Evolutionary conservation across 2,113 vertebrate species (phyloP), one percentile per base, ranked within the genome.

Genomic region (Archocentrus centrarchus): DNA sequence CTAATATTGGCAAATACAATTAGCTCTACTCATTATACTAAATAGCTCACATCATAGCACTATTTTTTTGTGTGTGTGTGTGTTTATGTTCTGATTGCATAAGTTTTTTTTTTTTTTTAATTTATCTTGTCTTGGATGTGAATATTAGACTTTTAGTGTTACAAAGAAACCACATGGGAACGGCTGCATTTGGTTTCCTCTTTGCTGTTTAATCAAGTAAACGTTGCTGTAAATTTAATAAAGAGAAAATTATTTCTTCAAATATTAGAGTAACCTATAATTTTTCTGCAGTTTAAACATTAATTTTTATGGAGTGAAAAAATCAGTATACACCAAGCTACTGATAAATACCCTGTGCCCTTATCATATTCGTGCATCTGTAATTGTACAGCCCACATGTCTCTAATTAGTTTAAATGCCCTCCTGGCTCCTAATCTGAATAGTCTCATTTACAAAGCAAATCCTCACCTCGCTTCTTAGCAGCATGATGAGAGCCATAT

Each of bases 391-490:
- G 75, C 79, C 80, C 79, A 75, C 75, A 62, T 84, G 85, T 22
- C 58, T 83, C 66, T 80, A 83, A 85, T 93, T 89, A 87, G 66
- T 75, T 81, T 77, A 88, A 93, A 86, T 82, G 75, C 47, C 68
- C 85, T 80, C 66, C 44, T 15, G 75, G 84, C 87, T 88, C 13
- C 76, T 32, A 76, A 8, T 80, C 81, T 58, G 78, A 86, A 86
- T 75, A 59, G 83, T 85, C 88, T 27, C 59, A 78, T 86, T 84
- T 62, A 39, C 77, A 75, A 59, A 89, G 75, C 75, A 75, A 75
- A 84, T 41, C 62, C 81, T 79, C 59, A 66, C 78, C 58, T 80
- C 79, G 81, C 73, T 76, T 37, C 58, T 50, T 61, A 50, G 47
- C n/a, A 24, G 30, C 4, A 35, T 75, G 68, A 75, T 77, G 37